phyloP scores from a whole-genome alignment of 1,140 invertebrate species.

The Camponotus pennsylvanicus region DNA sequence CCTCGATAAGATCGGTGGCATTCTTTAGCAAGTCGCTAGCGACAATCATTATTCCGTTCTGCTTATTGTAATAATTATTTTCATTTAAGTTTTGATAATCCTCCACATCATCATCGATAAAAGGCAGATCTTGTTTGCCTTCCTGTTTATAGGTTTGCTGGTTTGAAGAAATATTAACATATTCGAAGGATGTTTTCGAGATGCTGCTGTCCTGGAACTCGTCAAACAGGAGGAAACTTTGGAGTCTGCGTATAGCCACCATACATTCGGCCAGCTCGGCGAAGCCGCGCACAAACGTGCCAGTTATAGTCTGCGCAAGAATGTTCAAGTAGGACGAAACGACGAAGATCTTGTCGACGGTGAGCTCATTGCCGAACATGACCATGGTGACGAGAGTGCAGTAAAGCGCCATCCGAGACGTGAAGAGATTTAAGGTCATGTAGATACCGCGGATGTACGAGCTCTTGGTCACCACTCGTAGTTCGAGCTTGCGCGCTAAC shows the following conservation, averaged over 20 bases:
- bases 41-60: constrained; percentile 68
- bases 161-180: constrained; percentile 51
- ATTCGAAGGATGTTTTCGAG: neutral
- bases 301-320: constrained; percentile 89
- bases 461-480: constrained; percentile 88
- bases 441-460: constrained; percentile 91
- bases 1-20: constrained; percentile 60
- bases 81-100: constrained; percentile 29
- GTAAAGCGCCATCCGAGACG: constrained; percentile 89
- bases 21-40: constrained; percentile 74
- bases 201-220: constrained; percentile 81
- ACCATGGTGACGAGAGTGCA: constrained; percentile 89
- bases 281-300: constrained; percentile 91
- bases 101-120: constrained; percentile 78
- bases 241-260: constrained; percentile 88
- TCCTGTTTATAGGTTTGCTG: constrained; percentile 68
- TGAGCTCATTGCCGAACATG: constrained; percentile 86
- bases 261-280: constrained; percentile 88
- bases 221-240: constrained; percentile 86
- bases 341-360: constrained; percentile 89
- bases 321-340: constrained; percentile 89
- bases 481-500: constrained; percentile 88
- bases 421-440: constrained; percentile 91
- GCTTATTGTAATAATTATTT: constrained; percentile 56
- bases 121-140: constrained; percentile 76